Conservation (phyloP, 37 sponge, comb jelly and placozoan genomes). For the Petrosia ficiformis region DNA sequence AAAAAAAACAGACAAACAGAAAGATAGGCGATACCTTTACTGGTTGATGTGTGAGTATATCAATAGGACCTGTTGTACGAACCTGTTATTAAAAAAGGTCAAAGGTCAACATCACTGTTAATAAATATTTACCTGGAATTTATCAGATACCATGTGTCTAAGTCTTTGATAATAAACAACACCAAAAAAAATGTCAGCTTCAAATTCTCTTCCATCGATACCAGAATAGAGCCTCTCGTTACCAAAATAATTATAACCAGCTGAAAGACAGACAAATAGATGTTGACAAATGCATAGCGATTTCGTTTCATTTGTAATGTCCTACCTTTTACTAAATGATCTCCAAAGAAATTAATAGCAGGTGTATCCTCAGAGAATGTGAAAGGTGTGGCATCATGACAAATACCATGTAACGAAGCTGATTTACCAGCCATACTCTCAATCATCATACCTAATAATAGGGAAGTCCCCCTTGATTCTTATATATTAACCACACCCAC, state of each 20-base stretch:
- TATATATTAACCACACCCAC: slow-evolving; percentile 13
- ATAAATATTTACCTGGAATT: slow-evolving; percentile 84
- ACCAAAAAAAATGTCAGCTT: slow-evolving; percentile 95
- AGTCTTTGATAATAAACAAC: slow-evolving; percentile 94
- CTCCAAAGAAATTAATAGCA: slow-evolving; percentile 85
- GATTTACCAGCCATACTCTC: slow-evolving; percentile 99
- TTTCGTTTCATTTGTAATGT: background rate
- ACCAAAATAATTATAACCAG: slow-evolving; percentile 97
- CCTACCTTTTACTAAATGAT: slow-evolving; percentile 77
- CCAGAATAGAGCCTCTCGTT: slow-evolving; percentile 96
- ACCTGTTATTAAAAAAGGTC: slow-evolving; percentile 46
- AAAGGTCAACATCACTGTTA: no score
- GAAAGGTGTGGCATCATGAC: slow-evolving; percentile 94
- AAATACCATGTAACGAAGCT: slow-evolving; percentile 80
- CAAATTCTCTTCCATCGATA: slow-evolving; percentile 88
- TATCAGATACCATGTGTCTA: slow-evolving; percentile 98
- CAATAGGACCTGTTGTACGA: slow-evolving; percentile 97
- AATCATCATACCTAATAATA: slow-evolving; percentile 90
- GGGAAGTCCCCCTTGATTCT: background rate
- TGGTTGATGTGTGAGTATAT: slow-evolving; percentile 94
- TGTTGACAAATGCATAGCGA: background rate
- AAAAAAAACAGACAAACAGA: background rate
- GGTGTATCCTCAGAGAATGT: slow-evolving; percentile 83
- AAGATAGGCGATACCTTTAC: slow-evolving; percentile 43
- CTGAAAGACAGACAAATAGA: slow-evolving; percentile 23